A percentile compares a stretch with the other conserved stretches of the same genome.
These are phyloP conservation scores for Drosophila arawakana DNA, from an alignment of 1,140 invertebrate species.

Conservation along the genomic window DNA sequence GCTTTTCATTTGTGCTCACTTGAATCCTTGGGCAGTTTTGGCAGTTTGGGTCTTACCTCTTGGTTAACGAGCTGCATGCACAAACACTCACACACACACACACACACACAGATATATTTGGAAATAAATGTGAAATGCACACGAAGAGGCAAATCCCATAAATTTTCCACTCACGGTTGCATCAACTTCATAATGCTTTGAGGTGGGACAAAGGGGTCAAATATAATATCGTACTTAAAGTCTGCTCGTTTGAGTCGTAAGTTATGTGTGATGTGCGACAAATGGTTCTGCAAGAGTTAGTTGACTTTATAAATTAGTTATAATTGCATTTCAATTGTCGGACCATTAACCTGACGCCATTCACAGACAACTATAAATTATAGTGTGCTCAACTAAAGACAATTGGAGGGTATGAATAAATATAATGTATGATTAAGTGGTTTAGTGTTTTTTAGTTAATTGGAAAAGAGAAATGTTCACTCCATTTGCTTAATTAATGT, in stretches of 20 bases:
- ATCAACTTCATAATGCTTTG: constrained; percentile 52
- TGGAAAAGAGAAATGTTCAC: too few relatives aligned
- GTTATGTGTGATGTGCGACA: constrained; percentile 63
- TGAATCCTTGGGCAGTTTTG: constrained; percentile 29
- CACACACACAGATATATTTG: constrained; percentile 33
- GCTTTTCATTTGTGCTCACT: background rate
- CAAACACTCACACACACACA: constrained; percentile 19
- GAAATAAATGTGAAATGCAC: constrained; percentile 79
- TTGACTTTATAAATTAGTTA: constrained; percentile 67
- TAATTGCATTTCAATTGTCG: constrained; percentile 75
- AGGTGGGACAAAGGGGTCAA: constrained; percentile 15
- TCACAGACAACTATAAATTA: constrained; percentile 6
- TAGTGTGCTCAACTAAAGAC: background rate
- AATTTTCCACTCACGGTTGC: constrained; percentile 50
- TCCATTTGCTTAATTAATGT: too few relatives aligned
- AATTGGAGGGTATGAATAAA: background rate
- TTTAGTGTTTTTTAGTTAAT: too few relatives aligned
- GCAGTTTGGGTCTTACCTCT: constrained; percentile 3
- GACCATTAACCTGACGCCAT: constrained; percentile 61
- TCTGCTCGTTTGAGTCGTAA: background rate
- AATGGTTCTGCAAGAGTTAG: constrained; percentile 39
- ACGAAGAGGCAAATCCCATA: constrained; percentile 61
- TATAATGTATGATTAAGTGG: background rate
- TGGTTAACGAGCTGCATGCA: constrained; percentile 70
- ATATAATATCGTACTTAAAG: constrained; percentile 22